A percentile compares a stretch with the other conserved stretches of the same genome.
These are phyloP conservation scores for Solea senegalensis DNA, from an alignment of 2,113 vertebrate genomes.

Conservation along the genomic window DNA sequence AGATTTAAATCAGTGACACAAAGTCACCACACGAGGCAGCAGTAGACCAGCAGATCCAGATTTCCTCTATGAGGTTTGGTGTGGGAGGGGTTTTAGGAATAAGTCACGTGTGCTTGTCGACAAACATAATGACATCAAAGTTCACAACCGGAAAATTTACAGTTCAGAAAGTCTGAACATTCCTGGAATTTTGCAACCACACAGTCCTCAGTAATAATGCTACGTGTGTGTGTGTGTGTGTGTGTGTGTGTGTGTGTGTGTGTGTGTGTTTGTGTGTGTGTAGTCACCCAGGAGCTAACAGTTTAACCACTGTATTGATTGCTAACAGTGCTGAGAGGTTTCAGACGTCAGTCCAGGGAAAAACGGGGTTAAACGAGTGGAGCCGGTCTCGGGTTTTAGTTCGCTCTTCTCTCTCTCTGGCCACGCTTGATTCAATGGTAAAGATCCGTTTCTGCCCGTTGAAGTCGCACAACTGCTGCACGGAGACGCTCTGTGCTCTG, in stretches of 20 bases:
- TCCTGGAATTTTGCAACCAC: too few species aligned
- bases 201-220: too few species aligned
- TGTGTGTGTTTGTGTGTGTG: conserved; percentile 34
- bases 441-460: conserved; percentile 72
- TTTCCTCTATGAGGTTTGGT: too few species aligned
- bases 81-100: too few species aligned
- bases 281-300: conserved; percentile 69
- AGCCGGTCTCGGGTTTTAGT: conserved; percentile 59
- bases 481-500: conserved; percentile 69
- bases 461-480: conserved; percentile 72
- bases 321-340: conserved; percentile 71
- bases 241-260: conserved; percentile 41
- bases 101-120: too few species aligned
- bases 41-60: too few species aligned
- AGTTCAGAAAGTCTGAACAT: too few species aligned
- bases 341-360: conserved; percentile 65
- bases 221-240: conserved; percentile 27
- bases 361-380: conserved; percentile 62
- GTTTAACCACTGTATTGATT: conserved; percentile 82
- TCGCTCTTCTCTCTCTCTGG: conserved; percentile 45
- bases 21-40: too few species aligned
- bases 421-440: conserved; percentile 64
- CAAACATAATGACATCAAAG: too few species aligned
- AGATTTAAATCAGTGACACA: too few species aligned
- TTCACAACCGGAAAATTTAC: too few species aligned